Evolutionary conservation across 2,113 vertebrate species (phyloP), one percentile per base, ranked within the genome.

Genomic region (Polypterus senegalus): DNA sequence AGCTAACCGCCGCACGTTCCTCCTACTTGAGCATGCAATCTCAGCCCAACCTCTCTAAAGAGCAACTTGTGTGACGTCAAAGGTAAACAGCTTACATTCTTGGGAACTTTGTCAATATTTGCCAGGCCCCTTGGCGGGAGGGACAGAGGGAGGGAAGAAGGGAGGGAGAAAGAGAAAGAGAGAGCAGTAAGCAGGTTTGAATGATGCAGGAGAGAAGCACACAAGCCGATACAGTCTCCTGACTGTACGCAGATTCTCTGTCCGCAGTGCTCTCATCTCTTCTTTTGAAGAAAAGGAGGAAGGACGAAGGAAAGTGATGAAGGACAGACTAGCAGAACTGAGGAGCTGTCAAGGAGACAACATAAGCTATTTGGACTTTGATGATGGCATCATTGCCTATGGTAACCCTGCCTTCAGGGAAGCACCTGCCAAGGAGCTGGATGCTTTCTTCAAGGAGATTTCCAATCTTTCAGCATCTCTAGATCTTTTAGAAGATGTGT

Each of bases 311-410:
- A 10, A 0, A 54, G 77, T 67, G 59, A 79, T 81, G 82, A 77
- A 72, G 76, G 82, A 80, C 71, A 65, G 82, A 4, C 70, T 83
- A 64, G 76, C 76, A 0, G 82, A 82, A 65, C 66, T 79, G 58
- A 73, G 4, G 65, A 67, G 4, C 56, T 66, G 72, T 8, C 47
- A 5, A 0, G 67, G 58, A 1, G 67, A 74, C 1, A 64, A 71
- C 0, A 66, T 73, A 1, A 46, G 71, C 10, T 59, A 45, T 3
- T 58, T 48, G 0, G 71, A 77, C 3, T 46, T 57, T 9, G 71
- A 74, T 0, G 57, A 73, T 3, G 10, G 43, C 2, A 4, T 47
- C 8, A 3, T 7, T 43, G 0, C 59, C 57, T 76, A 76, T 1
- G 61, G 71, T 52, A 81, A 76, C 64, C 58, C 66, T 0, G 61